Evolutionary conservation across 1,140 invertebrate genomes (phyloP).

Genomic region (Ericerus pela): DNA sequence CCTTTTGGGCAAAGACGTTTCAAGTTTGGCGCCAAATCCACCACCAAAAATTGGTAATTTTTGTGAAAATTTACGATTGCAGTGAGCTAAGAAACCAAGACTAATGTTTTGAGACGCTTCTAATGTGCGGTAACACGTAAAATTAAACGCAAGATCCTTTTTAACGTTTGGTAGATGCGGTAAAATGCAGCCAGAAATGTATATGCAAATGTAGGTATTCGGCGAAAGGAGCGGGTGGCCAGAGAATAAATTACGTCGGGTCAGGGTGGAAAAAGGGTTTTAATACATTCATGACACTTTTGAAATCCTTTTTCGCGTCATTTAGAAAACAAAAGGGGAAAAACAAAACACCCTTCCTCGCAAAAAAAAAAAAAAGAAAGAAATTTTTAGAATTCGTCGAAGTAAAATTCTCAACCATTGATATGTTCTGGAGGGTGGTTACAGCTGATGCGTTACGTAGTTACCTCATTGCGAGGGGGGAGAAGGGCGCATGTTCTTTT

Average conservation of each 20-base stretch:
- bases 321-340: slow-evolving; percentile 3
- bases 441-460: too few relatives aligned
- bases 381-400: slow-evolving; percentile 1
- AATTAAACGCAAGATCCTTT: slow-evolving; percentile 12
- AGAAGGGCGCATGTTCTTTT: too few relatives aligned
- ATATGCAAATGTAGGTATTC: slow-evolving; percentile 9
- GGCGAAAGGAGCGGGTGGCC: too few relatives aligned
- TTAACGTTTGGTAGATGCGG: too few relatives aligned
- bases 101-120: slow-evolving; percentile 4
- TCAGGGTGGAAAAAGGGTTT: slow-evolving; percentile 9
- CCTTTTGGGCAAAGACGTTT: too few relatives aligned
- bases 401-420: slow-evolving; percentile 7
- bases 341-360: too few relatives aligned
- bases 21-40: slow-evolving; percentile 4
- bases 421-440: too few relatives aligned
- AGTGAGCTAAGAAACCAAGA: slow-evolving; percentile 2
- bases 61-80: slow-evolving; percentile 5
- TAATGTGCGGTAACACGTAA: slow-evolving; percentile 12
- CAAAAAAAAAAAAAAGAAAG: too few relatives aligned
- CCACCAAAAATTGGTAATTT: slow-evolving; percentile 8
- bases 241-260: slow-evolving; percentile 4
- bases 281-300: slow-evolving; percentile 10
- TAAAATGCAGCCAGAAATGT: background rate
- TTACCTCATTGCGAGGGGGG: too few relatives aligned
- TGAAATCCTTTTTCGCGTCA: slow-evolving; percentile 9